Evolutionary conservation across 64 coral and sea anemone species (phyloP).

Genomic region (Dendronephthya gigantea): DNA sequence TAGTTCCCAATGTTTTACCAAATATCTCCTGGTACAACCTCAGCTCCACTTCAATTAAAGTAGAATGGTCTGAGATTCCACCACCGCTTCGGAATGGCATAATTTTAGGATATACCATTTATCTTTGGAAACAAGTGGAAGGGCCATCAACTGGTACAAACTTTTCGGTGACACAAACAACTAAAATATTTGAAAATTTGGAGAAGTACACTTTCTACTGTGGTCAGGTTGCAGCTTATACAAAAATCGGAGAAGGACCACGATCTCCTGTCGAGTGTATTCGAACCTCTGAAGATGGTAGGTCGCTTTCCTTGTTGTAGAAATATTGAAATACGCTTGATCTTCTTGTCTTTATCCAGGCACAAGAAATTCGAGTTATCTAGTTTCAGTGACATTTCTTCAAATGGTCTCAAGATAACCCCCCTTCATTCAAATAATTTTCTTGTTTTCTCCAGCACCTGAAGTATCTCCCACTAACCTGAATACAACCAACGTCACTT

Average conservation of each 20-base stretch:
- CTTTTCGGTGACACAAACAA: neutral
- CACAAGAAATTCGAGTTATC: no score
- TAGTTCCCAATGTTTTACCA: neutral
- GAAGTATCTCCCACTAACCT: neutral
- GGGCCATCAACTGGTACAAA: neutral
- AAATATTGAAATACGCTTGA: neutral
- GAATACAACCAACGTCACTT: neutral
- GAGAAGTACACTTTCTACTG: neutral
- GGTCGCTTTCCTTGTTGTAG: neutral
- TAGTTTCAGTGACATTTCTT: no score
- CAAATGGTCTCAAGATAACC: no score
- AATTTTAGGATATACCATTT: neutral
- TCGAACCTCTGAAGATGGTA: neutral
- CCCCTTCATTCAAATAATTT: neutral
- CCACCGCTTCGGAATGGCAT: neutral
- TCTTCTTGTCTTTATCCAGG: no score
- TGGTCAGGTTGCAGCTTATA: neutral
- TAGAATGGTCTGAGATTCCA: neutral
- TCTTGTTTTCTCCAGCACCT: neutral
- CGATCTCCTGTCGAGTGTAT: neutral
- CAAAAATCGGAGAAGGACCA: neutral
- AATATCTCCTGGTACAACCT: neutral
- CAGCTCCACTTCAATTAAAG: neutral
- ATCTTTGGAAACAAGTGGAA: neutral
- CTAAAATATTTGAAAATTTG: neutral